Evolutionary conservation across 2,797 vertebrate genomes (phyloP).

Genomic region (Alca torda): DNA sequence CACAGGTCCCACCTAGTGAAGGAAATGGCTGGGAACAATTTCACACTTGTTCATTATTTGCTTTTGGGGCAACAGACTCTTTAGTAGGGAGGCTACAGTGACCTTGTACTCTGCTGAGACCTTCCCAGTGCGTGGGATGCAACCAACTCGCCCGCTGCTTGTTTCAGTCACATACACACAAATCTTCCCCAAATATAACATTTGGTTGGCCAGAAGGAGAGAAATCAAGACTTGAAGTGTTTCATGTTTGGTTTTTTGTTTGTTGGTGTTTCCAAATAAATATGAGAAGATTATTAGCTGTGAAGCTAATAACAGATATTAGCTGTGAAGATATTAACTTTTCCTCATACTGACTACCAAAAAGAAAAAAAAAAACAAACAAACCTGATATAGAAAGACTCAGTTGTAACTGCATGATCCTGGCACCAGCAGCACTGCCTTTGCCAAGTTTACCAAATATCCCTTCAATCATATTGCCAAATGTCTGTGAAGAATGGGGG

Average conservation of each 20-base stretch:
- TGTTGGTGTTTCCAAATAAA: neutral
- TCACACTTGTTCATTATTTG: neutral
- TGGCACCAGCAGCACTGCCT: neutral
- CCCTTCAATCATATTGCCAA: neutral
- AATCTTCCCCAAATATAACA: neutral
- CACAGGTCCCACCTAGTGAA: neutral
- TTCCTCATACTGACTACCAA: neutral
- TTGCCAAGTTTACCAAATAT: neutral
- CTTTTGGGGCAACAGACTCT: neutral
- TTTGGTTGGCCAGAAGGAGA: neutral
- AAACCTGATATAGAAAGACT: neutral
- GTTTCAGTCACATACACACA: neutral
- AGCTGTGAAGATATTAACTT: neutral
- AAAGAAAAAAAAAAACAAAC: neutral
- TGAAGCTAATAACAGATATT: neutral
- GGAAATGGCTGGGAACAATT: neutral
- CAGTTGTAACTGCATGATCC: neutral
- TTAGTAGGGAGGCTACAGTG: rapidly evolving
- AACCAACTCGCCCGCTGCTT: neutral
- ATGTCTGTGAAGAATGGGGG: neutral
- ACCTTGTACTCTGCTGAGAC: neutral
- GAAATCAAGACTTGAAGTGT: neutral
- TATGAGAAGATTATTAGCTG: neutral
- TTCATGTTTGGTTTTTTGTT: neutral
- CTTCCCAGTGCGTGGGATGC: rapidly evolving